phyloP scores from a whole-genome alignment of 2,888 invertebrate genomes.

The Amphipoea oculea region DNA sequence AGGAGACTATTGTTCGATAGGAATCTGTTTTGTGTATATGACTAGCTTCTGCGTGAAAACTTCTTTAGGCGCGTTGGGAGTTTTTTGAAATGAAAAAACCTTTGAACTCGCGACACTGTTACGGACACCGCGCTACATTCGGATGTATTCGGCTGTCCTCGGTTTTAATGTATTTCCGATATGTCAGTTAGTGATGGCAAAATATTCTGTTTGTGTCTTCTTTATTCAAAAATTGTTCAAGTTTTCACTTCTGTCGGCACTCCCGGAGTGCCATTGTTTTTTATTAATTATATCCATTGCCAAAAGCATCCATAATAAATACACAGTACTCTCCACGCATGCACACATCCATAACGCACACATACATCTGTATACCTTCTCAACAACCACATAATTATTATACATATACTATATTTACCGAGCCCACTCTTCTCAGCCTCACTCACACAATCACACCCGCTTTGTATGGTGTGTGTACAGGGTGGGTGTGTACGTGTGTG shows the following conservation, averaged over 20 bases:
- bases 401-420: background rate
- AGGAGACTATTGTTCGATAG: slow-evolving; percentile 4
- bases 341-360: background rate
- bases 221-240: too few relatives aligned
- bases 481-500: slow-evolving; percentile 24
- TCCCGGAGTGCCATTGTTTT: background rate
- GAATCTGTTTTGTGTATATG: background rate
- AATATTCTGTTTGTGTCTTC: too few relatives aligned
- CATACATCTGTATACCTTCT: background rate
- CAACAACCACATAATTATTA: slow-evolving; percentile 9
- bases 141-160: too few relatives aligned
- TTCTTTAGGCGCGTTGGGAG: too few relatives aligned
- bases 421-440: slow-evolving; percentile 41
- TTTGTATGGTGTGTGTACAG: background rate
- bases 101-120: too few relatives aligned
- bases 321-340: background rate
- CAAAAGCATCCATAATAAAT: background rate
- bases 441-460: slow-evolving; percentile 32
- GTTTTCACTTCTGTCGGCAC: too few relatives aligned
- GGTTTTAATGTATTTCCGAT: too few relatives aligned
- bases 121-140: too few relatives aligned
- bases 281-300: background rate
- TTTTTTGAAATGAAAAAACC: too few relatives aligned
- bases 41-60: too few relatives aligned
- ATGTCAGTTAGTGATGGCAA: too few relatives aligned